These are phyloP conservation scores for Coturnix japonica DNA, from an alignment of 2,113 vertebrate species.

Conservation along the genomic window DNA sequence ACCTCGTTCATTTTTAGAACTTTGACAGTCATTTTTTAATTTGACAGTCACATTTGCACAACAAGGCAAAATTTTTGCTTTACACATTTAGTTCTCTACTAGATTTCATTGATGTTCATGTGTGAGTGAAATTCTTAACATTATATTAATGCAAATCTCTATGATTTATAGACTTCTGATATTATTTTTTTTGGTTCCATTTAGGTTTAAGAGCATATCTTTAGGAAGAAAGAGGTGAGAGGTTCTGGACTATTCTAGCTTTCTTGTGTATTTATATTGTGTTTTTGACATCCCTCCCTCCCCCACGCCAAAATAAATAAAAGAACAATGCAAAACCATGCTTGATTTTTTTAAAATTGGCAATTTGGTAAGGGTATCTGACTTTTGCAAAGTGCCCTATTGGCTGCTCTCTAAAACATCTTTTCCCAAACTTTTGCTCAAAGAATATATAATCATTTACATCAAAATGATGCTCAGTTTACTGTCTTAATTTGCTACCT, in stretches of 20 bases:
- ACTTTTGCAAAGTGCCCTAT: background rate
- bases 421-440: background rate
- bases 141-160: background rate
- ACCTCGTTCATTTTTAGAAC: background rate
- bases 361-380: background rate
- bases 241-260: background rate
- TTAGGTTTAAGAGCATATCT: background rate
- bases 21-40: background rate
- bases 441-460: slow-evolving; percentile 1
- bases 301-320: background rate
- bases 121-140: background rate
- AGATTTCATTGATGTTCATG: background rate
- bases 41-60: slow-evolving; percentile 18
- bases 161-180: background rate
- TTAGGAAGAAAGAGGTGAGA: background rate
- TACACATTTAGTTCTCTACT: background rate
- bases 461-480: background rate
- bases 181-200: background rate
- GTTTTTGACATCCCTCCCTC: background rate
- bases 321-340: background rate
- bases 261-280: background rate
- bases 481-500: background rate
- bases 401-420: background rate
- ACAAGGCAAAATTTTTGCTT: slow-evolving; percentile 12
- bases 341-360: background rate